A percentile compares a stretch with the other conserved stretches of the same genome.
phyloP scores from a whole-genome alignment of 2,888 invertebrate genomes.

The Gisinianus flammeolus region DNA sequence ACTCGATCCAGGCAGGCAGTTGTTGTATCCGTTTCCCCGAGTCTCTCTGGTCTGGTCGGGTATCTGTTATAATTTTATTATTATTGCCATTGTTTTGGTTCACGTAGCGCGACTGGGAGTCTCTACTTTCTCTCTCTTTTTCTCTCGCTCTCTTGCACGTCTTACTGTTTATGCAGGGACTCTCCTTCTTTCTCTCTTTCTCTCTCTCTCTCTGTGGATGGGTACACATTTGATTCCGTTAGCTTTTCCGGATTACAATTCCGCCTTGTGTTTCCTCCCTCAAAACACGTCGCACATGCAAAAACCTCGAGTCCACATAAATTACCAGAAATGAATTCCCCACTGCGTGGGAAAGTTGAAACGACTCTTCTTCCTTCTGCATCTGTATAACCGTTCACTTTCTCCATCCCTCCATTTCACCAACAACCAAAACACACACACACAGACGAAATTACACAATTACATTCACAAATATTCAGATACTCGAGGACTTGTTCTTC shows the following conservation, averaged over 20 bases:
- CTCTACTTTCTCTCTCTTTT: background rate
- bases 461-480: too few species aligned
- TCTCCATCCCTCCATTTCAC: background rate
- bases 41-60: too few species aligned
- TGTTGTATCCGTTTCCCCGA: too few species aligned
- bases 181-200: background rate
- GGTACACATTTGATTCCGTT: background rate
- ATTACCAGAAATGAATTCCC: constrained; percentile 23
- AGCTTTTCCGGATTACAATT: background rate
- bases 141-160: background rate
- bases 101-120: constrained; percentile 2
- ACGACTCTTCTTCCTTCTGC: background rate
- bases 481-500: too few species aligned
- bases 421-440: background rate
- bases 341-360: background rate
- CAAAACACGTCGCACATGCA: background rate
- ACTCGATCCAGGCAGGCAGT: background rate
- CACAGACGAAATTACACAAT: background rate
- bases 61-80: constrained; percentile 26
- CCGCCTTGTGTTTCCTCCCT: background rate
- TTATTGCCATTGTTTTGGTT: constrained; percentile 11
- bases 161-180: background rate
- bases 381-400: background rate
- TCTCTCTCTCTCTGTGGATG: constrained; percentile 4
- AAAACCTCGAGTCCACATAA: constrained; percentile 16